These are phyloP conservation scores for Seriola aureovittata DNA, from an alignment of 2,113 vertebrate species.

Conservation along the genomic window DNA sequence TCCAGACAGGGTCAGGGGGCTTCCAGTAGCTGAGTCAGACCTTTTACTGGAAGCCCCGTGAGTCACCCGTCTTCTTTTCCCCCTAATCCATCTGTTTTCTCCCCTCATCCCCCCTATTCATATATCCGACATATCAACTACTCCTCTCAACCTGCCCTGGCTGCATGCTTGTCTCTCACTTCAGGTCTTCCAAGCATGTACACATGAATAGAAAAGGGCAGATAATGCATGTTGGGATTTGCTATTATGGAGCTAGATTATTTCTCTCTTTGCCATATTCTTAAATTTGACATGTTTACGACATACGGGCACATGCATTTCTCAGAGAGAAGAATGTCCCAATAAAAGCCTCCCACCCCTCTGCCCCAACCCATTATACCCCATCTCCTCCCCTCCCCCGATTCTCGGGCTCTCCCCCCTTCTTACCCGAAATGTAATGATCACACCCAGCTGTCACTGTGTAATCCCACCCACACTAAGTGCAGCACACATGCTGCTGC, in stretches of 20 bases:
- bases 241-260: neutral
- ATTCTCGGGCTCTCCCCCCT: conserved; percentile 29
- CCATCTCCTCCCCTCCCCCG: conserved; percentile 34
- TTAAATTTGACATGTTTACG: neutral
- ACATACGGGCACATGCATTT: conserved; percentile 20
- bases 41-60: conserved; percentile 78
- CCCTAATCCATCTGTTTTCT: neutral
- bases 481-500: conserved; percentile 30
- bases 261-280: conserved; percentile 14
- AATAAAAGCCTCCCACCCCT: conserved; percentile 35
- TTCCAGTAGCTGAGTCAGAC: conserved; percentile 76
- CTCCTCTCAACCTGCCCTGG: conserved; percentile 15
- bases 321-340: conserved; percentile 60
- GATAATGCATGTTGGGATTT: neutral
- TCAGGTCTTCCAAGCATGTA: neutral
- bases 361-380: conserved; percentile 57
- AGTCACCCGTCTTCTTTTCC: conserved; percentile 64
- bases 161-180: neutral
- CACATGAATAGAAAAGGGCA: conserved; percentile 9
- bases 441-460: conserved; percentile 79
- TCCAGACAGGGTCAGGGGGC: conserved; percentile 72
- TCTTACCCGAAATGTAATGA: conserved; percentile 63
- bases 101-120: neutral
- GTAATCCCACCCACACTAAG: conserved; percentile 72
- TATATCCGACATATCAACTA: conserved; percentile 17